Percentiles rank a stretch among this genome's conserved stretches.
Conservation (phyloP, 2,888 invertebrate genomes). For the Ommatoiulus sabulosus region DNA sequence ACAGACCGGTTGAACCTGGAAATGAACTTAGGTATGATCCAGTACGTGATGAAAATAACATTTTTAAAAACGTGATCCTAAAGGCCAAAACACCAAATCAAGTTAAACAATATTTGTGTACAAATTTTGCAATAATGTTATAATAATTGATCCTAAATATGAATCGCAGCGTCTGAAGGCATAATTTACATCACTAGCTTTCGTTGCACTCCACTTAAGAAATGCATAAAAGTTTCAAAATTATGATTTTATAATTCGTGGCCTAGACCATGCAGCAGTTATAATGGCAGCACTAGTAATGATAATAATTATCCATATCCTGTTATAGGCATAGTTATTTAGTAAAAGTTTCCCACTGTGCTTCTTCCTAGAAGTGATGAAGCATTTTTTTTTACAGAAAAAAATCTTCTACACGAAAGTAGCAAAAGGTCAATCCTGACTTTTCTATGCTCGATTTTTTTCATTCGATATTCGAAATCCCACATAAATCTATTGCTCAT, state of each 20-base stretch:
- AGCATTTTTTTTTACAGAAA: not conserved
- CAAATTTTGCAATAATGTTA: not conserved
- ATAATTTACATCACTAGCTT: not conserved
- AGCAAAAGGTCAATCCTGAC: not conserved
- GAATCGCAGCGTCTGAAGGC: not conserved
- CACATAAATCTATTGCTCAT: not conserved
- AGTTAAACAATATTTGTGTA: not conserved
- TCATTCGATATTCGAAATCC: constrained; percentile 26
- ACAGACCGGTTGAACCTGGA: not conserved
- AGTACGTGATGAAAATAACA: constrained; percentile 25
- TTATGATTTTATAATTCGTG: not conserved
- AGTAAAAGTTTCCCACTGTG: not conserved
- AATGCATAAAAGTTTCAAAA: not conserved
- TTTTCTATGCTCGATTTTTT: not conserved
- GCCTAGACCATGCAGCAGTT: not conserved
- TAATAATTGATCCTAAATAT: not conserved
- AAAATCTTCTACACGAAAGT: constrained; percentile 15
- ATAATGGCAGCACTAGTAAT: not conserved
- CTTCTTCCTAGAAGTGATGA: not conserved
- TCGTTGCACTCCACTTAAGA: not conserved
- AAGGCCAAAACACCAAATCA: not conserved
- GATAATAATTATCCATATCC: not conserved
- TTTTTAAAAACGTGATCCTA: not conserved
- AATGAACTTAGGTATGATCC: constrained; percentile 17
- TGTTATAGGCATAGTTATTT: not conserved